Conservation (phyloP, 2,888 invertebrate species). For the Dynastes maya region DNA sequence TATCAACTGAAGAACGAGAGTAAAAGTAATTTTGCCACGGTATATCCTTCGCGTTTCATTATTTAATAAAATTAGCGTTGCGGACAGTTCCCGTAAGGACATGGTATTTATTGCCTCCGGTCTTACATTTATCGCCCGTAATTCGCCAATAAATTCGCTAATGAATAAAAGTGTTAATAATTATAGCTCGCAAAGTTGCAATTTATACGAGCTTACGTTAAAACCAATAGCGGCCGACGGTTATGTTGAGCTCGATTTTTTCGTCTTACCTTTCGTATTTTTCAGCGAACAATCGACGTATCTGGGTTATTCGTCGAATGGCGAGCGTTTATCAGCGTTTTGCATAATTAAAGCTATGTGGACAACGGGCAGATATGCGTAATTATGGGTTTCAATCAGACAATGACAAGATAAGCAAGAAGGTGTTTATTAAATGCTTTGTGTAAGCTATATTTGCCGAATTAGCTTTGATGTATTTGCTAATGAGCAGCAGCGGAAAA, state of each 20-base stretch:
- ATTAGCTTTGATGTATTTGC: too few relatives aligned
- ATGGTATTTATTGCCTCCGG: conserved; percentile 23
- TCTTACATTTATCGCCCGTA: conserved; percentile 30
- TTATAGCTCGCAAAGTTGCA: conserved; percentile 28
- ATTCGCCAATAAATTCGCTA: conserved; percentile 45
- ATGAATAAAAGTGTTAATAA: conserved; percentile 45
- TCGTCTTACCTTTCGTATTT: background rate
- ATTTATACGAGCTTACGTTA: conserved; percentile 26
- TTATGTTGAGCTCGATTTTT: conserved; percentile 31
- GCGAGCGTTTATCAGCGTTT: background rate
- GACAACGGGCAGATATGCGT: background rate
- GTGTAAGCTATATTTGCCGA: too few relatives aligned
- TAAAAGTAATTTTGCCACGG: conserved; percentile 3
- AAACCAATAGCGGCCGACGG: conserved; percentile 23
- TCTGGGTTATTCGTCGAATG: conserved; percentile 10
- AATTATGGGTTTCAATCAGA: background rate
- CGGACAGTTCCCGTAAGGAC: conserved; percentile 6
- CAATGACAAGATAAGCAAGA: too few relatives aligned
- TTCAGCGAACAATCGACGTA: conserved; percentile 28
- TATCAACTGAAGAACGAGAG: conserved; percentile 1
- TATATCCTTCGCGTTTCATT: conserved; percentile 25
- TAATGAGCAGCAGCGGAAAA: too few relatives aligned
- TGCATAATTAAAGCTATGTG: conserved; percentile 14
- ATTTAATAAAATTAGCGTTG: conserved; percentile 28
- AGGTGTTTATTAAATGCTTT: too few relatives aligned